These are phyloP conservation scores for Scylla paramamosain DNA, from an alignment of 1,140 invertebrate species.

Conservation along the genomic window DNA sequence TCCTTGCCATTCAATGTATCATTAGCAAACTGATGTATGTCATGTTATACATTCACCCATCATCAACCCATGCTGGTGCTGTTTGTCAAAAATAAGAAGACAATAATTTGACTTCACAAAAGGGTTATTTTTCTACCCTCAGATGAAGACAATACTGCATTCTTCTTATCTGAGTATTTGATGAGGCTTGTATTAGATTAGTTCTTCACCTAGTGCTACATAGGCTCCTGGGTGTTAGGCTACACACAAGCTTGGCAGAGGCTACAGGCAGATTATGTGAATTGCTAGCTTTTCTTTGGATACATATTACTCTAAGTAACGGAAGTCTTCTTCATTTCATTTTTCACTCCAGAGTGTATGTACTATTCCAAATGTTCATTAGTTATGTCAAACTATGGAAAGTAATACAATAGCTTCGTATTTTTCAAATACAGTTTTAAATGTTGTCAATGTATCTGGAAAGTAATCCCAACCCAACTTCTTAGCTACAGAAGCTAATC, in stretches of 20 bases:
- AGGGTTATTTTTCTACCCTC: neutral
- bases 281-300: constrained; percentile 36
- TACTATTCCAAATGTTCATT: neutral
- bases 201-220: constrained; percentile 54
- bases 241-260: constrained; percentile 71
- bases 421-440: too few species aligned
- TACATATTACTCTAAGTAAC: constrained; percentile 38
- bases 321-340: constrained; percentile 32
- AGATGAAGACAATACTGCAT: neutral
- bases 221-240: constrained; percentile 54
- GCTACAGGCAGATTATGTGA: constrained; percentile 67
- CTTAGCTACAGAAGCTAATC: too few species aligned
- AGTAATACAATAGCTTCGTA: too few species aligned
- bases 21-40: constrained; percentile 34
- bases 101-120: constrained; percentile 7
- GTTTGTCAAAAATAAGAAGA: constrained; percentile 12
- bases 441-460: too few species aligned
- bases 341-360: constrained; percentile 59
- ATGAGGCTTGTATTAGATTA: constrained; percentile 42
- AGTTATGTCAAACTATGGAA: too few species aligned
- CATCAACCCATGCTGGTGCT: constrained; percentile 39
- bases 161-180: constrained; percentile 23
- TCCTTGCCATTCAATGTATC: neutral
- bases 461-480: too few species aligned
- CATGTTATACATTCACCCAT: constrained; percentile 39